Conservation (phyloP, 2,888 invertebrate genomes). For the Troides aeacus region DNA sequence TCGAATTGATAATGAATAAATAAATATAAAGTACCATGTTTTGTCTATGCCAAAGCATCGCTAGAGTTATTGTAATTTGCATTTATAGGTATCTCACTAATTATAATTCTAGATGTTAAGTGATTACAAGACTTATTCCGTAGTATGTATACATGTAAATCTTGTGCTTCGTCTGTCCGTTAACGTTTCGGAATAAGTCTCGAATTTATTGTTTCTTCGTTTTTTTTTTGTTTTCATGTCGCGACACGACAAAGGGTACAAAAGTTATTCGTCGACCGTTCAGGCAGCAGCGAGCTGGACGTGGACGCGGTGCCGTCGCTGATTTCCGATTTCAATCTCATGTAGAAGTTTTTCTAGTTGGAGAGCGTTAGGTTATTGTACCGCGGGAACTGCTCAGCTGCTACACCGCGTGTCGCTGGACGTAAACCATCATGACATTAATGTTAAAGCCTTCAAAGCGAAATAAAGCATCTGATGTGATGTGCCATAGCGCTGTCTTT, state of each 20-base stretch:
- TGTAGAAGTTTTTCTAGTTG: slow-evolving; percentile 32
- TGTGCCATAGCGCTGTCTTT: slow-evolving; percentile 71
- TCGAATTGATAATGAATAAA: not conserved
- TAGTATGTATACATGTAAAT: slow-evolving; percentile 60
- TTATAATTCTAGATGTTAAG: slow-evolving; percentile 67
- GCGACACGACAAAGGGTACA: slow-evolving; percentile 28
- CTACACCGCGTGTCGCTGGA: slow-evolving; percentile 40
- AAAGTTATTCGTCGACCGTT: slow-evolving; percentile 31
- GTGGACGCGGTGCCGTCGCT: not conserved
- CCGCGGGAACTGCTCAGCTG: slow-evolving; percentile 30
- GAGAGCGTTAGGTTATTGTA: not conserved
- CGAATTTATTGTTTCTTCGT: slow-evolving; percentile 41
- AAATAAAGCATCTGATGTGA: slow-evolving; percentile 66
- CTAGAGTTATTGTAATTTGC: slow-evolving; percentile 78
- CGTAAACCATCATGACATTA: slow-evolving; percentile 63
- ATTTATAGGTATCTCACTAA: slow-evolving; percentile 80
- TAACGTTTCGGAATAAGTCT: slow-evolving; percentile 66
- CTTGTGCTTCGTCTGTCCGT: slow-evolving; percentile 59
- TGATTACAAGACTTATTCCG: slow-evolving; percentile 77
- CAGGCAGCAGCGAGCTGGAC: slow-evolving; percentile 33
- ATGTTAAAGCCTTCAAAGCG: slow-evolving; percentile 36
- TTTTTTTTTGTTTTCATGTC: slow-evolving; percentile 27
- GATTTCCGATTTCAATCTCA: slow-evolving; percentile 31
- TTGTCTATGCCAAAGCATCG: slow-evolving; percentile 81
- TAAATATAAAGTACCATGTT: slow-evolving; percentile 68